Evolutionary conservation across 2,888 invertebrate species (phyloP).

Genomic region (Melanchra persicariae): DNA sequence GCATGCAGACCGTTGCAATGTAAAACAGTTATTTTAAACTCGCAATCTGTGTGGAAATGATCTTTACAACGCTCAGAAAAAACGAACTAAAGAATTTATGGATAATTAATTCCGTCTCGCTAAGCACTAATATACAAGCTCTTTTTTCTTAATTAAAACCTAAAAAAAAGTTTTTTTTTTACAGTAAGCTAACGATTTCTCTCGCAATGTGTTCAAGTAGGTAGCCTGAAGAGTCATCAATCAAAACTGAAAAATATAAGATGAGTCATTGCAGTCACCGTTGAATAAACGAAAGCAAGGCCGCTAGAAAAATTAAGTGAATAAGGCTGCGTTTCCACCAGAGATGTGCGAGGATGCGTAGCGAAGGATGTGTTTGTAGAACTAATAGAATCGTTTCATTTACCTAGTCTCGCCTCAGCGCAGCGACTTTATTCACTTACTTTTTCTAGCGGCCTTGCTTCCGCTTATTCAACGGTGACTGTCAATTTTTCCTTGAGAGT

Average conservation of each 20-base stretch:
- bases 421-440: too few relatives aligned
- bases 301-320: too few relatives aligned
- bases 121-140: not conserved
- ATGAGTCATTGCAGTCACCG: too few relatives aligned
- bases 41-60: not conserved
- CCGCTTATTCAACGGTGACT: too few relatives aligned
- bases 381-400: too few relatives aligned
- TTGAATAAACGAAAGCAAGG: too few relatives aligned
- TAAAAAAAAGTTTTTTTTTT: not conserved
- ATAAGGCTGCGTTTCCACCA: too few relatives aligned
- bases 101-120: not conserved
- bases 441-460: too few relatives aligned
- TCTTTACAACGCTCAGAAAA: not conserved
- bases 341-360: too few relatives aligned
- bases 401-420: too few relatives aligned
- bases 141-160: not conserved
- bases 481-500: too few relatives aligned
- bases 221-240: not conserved
- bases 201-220: not conserved
- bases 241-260: not conserved
- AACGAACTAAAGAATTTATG: not conserved
- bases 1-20: not conserved
- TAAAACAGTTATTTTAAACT: not conserved
- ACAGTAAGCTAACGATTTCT: not conserved
- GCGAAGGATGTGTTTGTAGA: too few relatives aligned